phyloP scores from a whole-genome alignment of 1,140 invertebrate species.

The Hyles vespertilio region DNA sequence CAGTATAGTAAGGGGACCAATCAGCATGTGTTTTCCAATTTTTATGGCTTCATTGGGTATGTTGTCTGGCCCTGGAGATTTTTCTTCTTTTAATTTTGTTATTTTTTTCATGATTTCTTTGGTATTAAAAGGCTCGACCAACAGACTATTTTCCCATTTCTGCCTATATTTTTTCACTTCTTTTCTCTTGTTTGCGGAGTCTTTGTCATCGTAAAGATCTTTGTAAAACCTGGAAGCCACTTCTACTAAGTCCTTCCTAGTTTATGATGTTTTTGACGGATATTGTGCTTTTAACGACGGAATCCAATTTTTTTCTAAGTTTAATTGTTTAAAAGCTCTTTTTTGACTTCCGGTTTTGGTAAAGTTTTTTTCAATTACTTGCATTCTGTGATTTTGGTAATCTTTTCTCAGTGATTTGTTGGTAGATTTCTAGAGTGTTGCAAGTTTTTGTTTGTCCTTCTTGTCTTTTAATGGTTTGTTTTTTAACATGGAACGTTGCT shows the following conservation, averaged over 20 bases:
- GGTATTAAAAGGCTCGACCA: too few species aligned
- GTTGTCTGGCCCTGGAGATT: too few species aligned
- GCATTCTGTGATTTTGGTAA: slow-evolving; percentile 25
- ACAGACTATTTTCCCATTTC: too few species aligned
- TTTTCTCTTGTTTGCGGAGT: too few species aligned
- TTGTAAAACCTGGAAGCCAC: slow-evolving; percentile 19
- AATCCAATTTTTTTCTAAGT: slow-evolving; percentile 18
- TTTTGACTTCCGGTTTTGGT: slow-evolving; percentile 14
- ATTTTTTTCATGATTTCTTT: too few species aligned
- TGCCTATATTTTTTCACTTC: too few species aligned
- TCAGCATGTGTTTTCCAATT: too few species aligned
- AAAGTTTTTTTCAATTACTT: slow-evolving; percentile 18
- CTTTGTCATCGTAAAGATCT: slow-evolving; percentile 16
- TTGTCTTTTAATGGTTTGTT: slow-evolving; percentile 15
- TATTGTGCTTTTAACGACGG: slow-evolving; percentile 10
- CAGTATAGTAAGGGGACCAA: too few species aligned
- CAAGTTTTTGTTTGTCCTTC: slow-evolving; percentile 25
- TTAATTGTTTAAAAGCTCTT: slow-evolving; percentile 18
- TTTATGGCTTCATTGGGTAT: too few species aligned
- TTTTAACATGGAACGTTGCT: slow-evolving; percentile 18
- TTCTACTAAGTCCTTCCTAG: slow-evolving; percentile 19
- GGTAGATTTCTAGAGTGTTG: slow-evolving; percentile 22
- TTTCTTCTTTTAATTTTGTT: too few species aligned
- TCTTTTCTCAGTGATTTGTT: slow-evolving; percentile 28
- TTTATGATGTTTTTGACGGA: slow-evolving; percentile 5